These are phyloP conservation scores for Andrena chrysosceles DNA, from an alignment of 2,888 invertebrate species.

Conservation along the genomic window DNA sequence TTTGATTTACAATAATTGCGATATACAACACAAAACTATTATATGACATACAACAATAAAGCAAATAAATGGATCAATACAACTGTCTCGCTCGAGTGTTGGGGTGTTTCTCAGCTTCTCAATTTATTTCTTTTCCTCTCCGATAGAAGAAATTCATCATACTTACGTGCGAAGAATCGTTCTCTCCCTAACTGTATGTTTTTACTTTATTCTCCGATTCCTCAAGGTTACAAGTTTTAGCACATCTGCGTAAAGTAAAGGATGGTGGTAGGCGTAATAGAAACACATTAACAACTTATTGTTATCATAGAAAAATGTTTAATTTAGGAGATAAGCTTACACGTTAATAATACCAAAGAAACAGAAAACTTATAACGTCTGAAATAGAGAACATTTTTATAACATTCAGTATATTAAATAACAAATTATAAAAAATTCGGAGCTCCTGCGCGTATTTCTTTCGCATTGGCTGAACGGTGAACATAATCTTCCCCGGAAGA, in stretches of 20 bases:
- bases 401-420: slow-evolving; percentile 84
- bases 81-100: neutral
- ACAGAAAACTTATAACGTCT: slow-evolving; percentile 82
- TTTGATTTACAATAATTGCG: slow-evolving; percentile 82
- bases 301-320: slow-evolving; percentile 82
- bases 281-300: slow-evolving; percentile 20
- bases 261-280: neutral
- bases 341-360: slow-evolving; percentile 83
- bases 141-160: too few species aligned
- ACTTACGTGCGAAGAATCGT: too few species aligned
- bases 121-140: too few species aligned
- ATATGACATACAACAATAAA: slow-evolving; percentile 83
- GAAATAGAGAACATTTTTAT: slow-evolving; percentile 82
- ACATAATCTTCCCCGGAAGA: neutral
- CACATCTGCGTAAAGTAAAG: neutral
- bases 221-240: too few species aligned
- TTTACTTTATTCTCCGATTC: too few species aligned
- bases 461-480: slow-evolving; percentile 61
- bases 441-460: slow-evolving; percentile 73
- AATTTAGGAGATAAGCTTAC: slow-evolving; percentile 83
- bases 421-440: slow-evolving; percentile 84
- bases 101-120: neutral
- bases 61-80: slow-evolving; percentile 78
- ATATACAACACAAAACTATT: slow-evolving; percentile 82
- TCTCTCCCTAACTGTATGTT: too few species aligned